Base-by-base conservation (phyloP, 2,797 vertebrate genomes). In the Peromyscus eremicus region DNA sequence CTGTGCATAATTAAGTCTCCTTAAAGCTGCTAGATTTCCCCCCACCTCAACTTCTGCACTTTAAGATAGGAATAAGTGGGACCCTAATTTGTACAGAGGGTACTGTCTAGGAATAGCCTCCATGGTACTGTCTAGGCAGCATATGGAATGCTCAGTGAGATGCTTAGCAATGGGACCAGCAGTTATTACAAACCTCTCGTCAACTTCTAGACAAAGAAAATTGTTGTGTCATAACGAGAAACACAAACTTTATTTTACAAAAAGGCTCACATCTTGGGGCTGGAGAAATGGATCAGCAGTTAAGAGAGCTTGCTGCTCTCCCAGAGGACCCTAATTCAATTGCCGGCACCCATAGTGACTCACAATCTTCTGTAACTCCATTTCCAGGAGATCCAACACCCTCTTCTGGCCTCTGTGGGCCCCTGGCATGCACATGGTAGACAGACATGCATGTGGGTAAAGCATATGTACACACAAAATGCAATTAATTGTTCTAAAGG, bases 201-300 rank as follows among this genome's bases (percentile, higher is more conserved):
- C 79, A 80, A 71, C 79, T 70, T 84, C 34, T 80, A 76, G 62
- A 92, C 52, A 93, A 66, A 87, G 75, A 55, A 68, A 55, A 79
- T 40, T 84, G 46, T 76, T 86, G 10, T 52, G n/a, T 83, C 76
- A 80, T 1, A 87, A 37, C 40, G 83, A 92, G 62, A 94, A 82
- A 71, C 37, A 62, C 80, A 60, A 21, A 87, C 62, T 93, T 92
- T 76, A 93, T 92, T 96, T 81, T 93, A 49, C 40, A 83, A 68
- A 46, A 64, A 29, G 55, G 13, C 13, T 40, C 16, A 52, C 29
- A 52, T 79, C 23, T 82, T 60, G 57, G 37, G 37, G 37, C 25
- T 43, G 4, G 25, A 29, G 25, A 83, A 37, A 11, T 83, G 57
- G 37, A 14, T 83, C 25, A 43, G 81, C 25, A 62, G 25, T 29